Base-by-base conservation (phyloP, 2,888 invertebrate genomes). In the Ochropleura plecta region DNA sequence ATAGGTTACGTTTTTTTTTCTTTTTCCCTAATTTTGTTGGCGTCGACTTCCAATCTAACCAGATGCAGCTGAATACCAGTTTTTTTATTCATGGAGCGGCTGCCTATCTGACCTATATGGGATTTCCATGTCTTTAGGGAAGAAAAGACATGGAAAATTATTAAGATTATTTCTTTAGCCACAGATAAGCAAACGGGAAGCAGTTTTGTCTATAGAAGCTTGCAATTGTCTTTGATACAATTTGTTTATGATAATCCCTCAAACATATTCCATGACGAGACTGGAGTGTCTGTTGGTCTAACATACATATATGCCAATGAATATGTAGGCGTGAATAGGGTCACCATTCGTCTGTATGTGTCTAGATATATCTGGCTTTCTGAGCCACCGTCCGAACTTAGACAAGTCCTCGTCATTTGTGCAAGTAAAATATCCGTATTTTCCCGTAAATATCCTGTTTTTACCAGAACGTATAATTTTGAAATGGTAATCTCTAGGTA, bases 231-330 rank as follows among this genome's bases (percentile, higher is more conserved):
- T 71, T 53, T 48, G 53, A 75, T 53, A 79, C 79, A 72, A 75
- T 83, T 82, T 59, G 62, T 68, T 83, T 83, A 82, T 83, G 71
- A 70, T 83, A 79, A 81, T 83, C 49, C 12, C 18, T 71, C 66
- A 75, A 68, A 75, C 75, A 67, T 72, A 71, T 59, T 62, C 46
- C 65, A 62, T 64, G 46, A 48, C 57, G 63, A 67, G 79, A 68
- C 69, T 48, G 42, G 59, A 55, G 49, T 63, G 44, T 72, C 12
- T 55, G 67, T 55, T 59, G 20, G 72, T 57, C 30, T 20, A 63
- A 68, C 48, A 70, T 3, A 69, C 4, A 30, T 30, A 46, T 44
- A 60, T 46, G n/a, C 57, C 55, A 44, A 82, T 82, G 83, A 82
- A 70, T 70, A 82, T 82, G 63, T 44, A 20, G n/a, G 44, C n/a